Percentiles rank a stretch among this genome's conserved stretches.
Conservation (phyloP, 2,797 vertebrate species). For the Chaetodon trifasciatus region DNA sequence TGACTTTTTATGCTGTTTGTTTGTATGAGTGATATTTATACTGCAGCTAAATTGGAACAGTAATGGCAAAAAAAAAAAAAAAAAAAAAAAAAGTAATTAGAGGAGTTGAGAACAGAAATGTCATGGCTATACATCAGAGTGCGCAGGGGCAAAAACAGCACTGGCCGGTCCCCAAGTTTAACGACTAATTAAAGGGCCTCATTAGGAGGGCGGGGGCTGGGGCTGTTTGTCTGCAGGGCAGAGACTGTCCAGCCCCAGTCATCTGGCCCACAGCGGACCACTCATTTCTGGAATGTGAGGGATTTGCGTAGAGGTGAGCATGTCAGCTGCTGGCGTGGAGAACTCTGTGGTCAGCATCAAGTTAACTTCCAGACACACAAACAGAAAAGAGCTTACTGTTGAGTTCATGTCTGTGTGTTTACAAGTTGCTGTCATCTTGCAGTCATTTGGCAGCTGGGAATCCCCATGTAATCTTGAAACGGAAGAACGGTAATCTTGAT, state of each 20-base stretch:
- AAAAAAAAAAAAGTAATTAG: conserved; percentile 70
- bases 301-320: conserved; percentile 28
- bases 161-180: conserved; percentile 56
- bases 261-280: conserved; percentile 24
- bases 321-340: conserved; percentile 34
- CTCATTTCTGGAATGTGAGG: conserved; percentile 45
- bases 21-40: conserved; percentile 29
- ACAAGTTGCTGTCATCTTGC: background rate
- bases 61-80: conserved; percentile 50
- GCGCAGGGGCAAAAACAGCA: conserved; percentile 28
- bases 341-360: conserved; percentile 41
- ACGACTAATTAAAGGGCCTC: conserved; percentile 76
- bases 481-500: background rate
- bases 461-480: background rate
- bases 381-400: conserved; percentile 12
- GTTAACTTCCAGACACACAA: conserved; percentile 38
- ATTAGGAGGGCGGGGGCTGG: conserved; percentile 54
- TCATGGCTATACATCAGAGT: conserved; percentile 75
- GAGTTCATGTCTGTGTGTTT: conserved; percentile 20
- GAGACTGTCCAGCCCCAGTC: conserved; percentile 44
- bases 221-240: conserved; percentile 59
- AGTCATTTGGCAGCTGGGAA: conserved; percentile 18
- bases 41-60: conserved; percentile 41
- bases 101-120: conserved; percentile 69
- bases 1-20: conserved; percentile 24